Percentiles rank a stretch among this genome's conserved stretches.
These are phyloP conservation scores for Dryocosmus kuriphilus DNA, from an alignment of 2,888 invertebrate genomes.

Conservation along the genomic window DNA sequence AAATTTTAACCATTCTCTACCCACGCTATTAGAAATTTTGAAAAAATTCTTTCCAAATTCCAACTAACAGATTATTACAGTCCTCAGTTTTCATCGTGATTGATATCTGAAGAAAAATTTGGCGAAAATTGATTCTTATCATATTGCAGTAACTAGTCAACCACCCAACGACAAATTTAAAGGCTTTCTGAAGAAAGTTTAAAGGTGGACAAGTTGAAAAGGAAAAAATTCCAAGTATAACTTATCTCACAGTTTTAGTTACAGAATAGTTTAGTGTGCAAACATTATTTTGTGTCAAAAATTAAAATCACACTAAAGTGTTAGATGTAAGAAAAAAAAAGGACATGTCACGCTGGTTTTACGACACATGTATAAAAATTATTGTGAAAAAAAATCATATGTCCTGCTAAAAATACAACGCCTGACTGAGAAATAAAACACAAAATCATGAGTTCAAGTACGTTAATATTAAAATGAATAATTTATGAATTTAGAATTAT, in stretches of 20 bases:
- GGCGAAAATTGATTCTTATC: too few species aligned
- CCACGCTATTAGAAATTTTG: not conserved
- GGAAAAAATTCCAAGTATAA: not conserved
- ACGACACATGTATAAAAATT: not conserved
- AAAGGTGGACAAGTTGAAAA: not conserved
- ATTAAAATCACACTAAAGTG: not conserved
- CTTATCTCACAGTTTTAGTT: constrained; percentile 3
- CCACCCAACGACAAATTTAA: too few species aligned
- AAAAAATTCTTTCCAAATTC: too few species aligned
- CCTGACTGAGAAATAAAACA: not conserved
- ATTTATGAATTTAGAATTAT: not conserved
- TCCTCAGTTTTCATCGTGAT: not conserved
- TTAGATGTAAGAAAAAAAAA: constrained; percentile 8
- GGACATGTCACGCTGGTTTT: not conserved
- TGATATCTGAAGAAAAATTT: not conserved
- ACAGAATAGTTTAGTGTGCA: not conserved
- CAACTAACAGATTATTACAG: not conserved
- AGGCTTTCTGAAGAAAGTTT: not conserved
- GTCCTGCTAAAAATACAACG: not conserved
- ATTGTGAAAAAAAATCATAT: not conserved
- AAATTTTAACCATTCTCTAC: not conserved
- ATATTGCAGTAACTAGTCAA: not conserved
- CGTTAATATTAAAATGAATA: not conserved
- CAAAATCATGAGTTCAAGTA: not conserved
- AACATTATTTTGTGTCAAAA: not conserved